Percentiles rank a stretch among this genome's conserved stretches.
phyloP scores from a whole-genome alignment of 1,140 invertebrate genomes.

The Heliconius congener region DNA sequence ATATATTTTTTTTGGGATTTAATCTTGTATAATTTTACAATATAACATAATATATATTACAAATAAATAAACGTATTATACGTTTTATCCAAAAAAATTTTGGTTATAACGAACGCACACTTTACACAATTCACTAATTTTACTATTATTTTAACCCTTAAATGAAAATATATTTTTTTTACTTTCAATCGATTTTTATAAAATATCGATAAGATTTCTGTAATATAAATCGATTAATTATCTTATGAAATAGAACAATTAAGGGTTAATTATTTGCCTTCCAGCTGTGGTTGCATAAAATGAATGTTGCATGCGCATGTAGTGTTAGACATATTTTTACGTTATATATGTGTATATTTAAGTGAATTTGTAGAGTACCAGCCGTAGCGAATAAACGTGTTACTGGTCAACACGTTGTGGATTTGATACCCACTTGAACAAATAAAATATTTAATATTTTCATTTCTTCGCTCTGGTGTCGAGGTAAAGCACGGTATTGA shows the following conservation, averaged over 20 bases:
- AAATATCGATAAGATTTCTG: neutral
- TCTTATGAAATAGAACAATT: neutral
- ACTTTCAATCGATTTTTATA: neutral
- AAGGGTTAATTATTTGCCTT: neutral
- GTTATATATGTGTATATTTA: neutral
- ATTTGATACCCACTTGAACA: too few species aligned
- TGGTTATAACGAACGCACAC: neutral
- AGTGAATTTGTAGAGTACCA: neutral
- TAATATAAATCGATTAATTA: too few species aligned
- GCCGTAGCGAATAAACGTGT: too few species aligned
- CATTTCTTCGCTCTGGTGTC: too few species aligned
- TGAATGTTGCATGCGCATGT: constrained; percentile 6
- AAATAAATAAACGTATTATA: too few species aligned
- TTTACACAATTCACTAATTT: neutral
- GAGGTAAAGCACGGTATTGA: too few species aligned
- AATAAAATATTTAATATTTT: too few species aligned
- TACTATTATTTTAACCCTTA: neutral
- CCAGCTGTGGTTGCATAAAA: neutral
- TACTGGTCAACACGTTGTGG: too few species aligned
- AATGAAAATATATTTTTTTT: neutral
- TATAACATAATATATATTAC: neutral
- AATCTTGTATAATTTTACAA: too few species aligned
- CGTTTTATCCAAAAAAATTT: neutral
- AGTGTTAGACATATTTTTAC: neutral
- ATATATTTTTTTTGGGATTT: too few species aligned